Conservation (phyloP, 1,140 invertebrate genomes). For the Potamilus streckersoni region DNA sequence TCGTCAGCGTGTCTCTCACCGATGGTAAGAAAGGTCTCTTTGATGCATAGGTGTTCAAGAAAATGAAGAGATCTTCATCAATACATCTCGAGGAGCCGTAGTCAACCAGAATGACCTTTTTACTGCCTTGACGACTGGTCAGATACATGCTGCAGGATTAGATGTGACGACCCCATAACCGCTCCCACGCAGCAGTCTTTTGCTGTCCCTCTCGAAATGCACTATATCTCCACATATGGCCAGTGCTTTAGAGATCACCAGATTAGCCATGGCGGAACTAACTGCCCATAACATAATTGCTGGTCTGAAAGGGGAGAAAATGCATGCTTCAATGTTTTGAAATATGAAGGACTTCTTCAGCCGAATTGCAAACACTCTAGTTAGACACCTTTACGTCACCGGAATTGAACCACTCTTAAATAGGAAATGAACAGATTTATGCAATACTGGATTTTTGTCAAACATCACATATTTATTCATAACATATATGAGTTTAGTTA, state of each 20-base stretch:
- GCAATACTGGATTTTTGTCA: no score
- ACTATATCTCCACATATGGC: conserved; percentile 93
- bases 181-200: conserved; percentile 81
- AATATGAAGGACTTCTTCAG: no score
- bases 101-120: conserved; percentile 64
- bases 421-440: conserved; percentile 26
- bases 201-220: conserved; percentile 85
- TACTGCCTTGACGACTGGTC: conserved; percentile 62
- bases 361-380: no score
- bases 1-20: conserved; percentile 61
- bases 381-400: no score
- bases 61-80: conserved; percentile 67
- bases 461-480: no score
- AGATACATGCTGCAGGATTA: conserved; percentile 87
- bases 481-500: no score
- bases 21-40: conserved; percentile 59
- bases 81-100: conserved; percentile 62
- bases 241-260: conserved; percentile 84
- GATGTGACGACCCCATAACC: conserved; percentile 96
- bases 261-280: conserved; percentile 85
- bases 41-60: conserved; percentile 52
- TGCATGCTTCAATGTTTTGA: conserved; percentile 71
- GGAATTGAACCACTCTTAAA: no score
- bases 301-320: conserved; percentile 77
- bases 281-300: conserved; percentile 88